These are phyloP conservation scores for Dendrolimus punctatus DNA, from an alignment of 1,140 invertebrate genomes.

Conservation along the genomic window DNA sequence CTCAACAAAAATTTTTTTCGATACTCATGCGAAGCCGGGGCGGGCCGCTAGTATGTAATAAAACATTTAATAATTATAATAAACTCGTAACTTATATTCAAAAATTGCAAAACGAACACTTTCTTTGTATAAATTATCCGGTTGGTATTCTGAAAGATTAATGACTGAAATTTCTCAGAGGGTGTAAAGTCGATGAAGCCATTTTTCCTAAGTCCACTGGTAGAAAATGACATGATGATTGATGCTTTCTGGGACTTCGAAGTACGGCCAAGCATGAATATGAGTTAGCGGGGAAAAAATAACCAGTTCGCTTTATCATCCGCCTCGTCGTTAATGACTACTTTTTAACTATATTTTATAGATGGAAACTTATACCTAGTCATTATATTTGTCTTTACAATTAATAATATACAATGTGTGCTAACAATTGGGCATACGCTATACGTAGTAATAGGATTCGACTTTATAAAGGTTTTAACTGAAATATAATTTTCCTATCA, in stretches of 20 bases:
- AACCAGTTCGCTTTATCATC: slow-evolving; percentile 1
- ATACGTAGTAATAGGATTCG: too few species aligned
- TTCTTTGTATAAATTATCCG: slow-evolving; percentile 32
- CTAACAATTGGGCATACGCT: too few species aligned
- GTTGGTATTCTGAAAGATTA: slow-evolving; percentile 37
- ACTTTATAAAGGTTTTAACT: too few species aligned
- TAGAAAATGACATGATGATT: slow-evolving; percentile 54
- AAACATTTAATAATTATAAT: too few species aligned
- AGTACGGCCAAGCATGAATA: slow-evolving; percentile 19
- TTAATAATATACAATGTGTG: too few species aligned
- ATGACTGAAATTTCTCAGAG: slow-evolving; percentile 46
- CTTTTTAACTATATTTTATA: slow-evolving; percentile 2
- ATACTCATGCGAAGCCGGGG: too few species aligned
- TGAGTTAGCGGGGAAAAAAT: slow-evolving; percentile 10
- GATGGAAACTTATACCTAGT: too few species aligned
- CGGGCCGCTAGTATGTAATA: too few species aligned
- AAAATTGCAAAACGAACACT: slow-evolving; percentile 20
- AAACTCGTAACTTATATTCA: too few species aligned
- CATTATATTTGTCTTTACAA: too few species aligned
- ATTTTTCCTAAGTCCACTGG: slow-evolving; percentile 46
- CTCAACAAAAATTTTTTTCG: too few species aligned
- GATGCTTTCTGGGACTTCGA: slow-evolving; percentile 29
- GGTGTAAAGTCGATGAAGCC: slow-evolving; percentile 52
- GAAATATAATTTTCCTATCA: too few species aligned
- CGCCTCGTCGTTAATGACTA: background rate